Percentiles rank a stretch among this genome's conserved stretches.
phyloP scores from a whole-genome alignment of 37 sponge, comb jelly and placozoan genomes.

The Cliona cf. orientalis region DNA sequence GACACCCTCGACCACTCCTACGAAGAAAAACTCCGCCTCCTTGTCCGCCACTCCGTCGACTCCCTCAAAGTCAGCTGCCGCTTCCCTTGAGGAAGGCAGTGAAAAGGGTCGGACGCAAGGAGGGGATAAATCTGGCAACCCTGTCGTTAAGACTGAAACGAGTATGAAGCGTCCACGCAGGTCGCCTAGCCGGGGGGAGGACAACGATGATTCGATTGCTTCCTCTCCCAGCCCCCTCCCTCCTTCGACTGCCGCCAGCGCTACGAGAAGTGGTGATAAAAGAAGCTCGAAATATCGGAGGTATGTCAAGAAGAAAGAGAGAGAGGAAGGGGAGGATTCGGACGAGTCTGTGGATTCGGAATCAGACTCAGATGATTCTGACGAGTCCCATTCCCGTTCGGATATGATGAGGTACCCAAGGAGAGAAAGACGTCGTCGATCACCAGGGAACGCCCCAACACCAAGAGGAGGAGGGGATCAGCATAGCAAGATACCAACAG shows the following conservation, averaged over 20 bases:
- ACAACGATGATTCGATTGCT: neutral
- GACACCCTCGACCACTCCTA: too few relatives aligned
- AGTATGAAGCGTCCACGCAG: neutral
- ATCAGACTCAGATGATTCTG: neutral
- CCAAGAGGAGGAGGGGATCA: neutral
- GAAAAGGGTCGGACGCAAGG: too few relatives aligned
- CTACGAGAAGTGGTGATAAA: neutral
- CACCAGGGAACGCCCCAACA: too few relatives aligned
- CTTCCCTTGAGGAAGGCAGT: too few relatives aligned
- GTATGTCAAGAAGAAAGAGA: neutral
- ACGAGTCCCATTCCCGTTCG: neutral
- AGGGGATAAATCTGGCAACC: neutral
- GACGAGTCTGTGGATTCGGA: neutral
- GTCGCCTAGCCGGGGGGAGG: neutral
- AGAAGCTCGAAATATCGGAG: neutral
- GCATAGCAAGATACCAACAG: slow-evolving; percentile 1
- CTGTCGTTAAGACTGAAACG: neutral
- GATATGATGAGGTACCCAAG: neutral
- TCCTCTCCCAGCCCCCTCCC: neutral
- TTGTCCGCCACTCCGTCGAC: too few relatives aligned
- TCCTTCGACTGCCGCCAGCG: neutral
- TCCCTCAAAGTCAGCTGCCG: too few relatives aligned
- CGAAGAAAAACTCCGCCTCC: too few relatives aligned
- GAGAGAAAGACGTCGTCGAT: neutral
- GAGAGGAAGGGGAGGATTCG: neutral